Conservation (phyloP, 2,797 vertebrate species). For the Microhierax caerulescens region DNA sequence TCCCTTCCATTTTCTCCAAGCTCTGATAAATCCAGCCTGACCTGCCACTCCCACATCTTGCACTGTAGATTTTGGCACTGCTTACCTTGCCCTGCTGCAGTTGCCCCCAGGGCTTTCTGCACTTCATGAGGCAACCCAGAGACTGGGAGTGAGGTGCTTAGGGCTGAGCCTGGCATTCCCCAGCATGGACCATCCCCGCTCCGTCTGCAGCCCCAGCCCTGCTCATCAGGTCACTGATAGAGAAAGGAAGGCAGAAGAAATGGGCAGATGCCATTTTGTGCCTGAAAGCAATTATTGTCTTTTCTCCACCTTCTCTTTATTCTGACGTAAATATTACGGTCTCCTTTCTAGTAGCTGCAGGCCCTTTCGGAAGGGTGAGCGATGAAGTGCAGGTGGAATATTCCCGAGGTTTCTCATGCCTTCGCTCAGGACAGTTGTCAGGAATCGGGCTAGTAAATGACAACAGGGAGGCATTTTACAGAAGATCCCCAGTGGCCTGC, state of each 20-base stretch:
- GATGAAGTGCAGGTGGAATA: neutral
- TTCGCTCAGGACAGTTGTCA: neutral
- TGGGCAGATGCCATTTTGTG: neutral
- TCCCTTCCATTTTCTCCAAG: neutral
- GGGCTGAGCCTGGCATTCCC: neutral
- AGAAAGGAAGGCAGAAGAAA: neutral
- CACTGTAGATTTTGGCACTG: rapidly evolving
- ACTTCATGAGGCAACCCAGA: neutral
- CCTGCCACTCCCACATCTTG: neutral
- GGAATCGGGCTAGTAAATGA: neutral
- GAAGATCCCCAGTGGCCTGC: neutral
- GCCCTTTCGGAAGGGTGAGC: neutral
- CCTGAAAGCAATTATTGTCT: neutral
- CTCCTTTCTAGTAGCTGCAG: neutral
- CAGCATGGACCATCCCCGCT: neutral
- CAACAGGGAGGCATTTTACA: neutral
- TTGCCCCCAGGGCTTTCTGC: neutral
- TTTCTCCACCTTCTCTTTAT: neutral
- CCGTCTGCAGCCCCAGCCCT: neutral
- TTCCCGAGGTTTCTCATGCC: neutral
- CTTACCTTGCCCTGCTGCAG: neutral
- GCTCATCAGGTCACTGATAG: neutral
- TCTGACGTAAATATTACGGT: neutral
- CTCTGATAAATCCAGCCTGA: neutral
- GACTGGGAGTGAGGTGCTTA: neutral